Conservation (phyloP, 2,113 vertebrate genomes). For the Nannospalax galili region DNA sequence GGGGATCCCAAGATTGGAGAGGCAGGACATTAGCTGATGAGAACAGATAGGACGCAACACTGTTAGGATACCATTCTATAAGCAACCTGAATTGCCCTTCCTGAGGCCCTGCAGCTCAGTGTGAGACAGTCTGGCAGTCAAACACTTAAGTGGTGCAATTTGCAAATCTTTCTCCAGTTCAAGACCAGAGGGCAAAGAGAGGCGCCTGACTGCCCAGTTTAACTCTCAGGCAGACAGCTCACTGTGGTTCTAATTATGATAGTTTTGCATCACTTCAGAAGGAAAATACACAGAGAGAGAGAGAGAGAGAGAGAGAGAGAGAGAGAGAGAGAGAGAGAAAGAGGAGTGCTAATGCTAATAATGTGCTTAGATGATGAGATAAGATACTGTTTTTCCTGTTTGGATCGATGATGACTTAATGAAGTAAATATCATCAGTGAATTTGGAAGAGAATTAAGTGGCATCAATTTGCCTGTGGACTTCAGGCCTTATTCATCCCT, state of each 20-base stretch:
- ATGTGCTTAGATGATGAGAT: constrained; percentile 34
- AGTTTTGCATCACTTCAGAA: constrained; percentile 77
- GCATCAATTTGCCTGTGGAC: neutral
- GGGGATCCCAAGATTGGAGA: neutral
- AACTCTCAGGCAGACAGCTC: constrained; percentile 69
- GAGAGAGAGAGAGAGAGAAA: neutral
- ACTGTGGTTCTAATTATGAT: constrained; percentile 76
- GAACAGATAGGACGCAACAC: neutral
- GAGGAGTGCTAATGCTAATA: constrained; percentile 46
- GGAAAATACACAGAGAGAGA: neutral
- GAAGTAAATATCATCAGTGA: constrained; percentile 71
- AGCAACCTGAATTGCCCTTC: constrained; percentile 39
- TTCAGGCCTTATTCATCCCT: neutral
- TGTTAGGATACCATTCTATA: neutral
- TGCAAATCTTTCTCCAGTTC: constrained; percentile 74
- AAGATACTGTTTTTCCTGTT: neutral
- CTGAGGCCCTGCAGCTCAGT: neutral
- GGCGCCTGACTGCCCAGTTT: constrained; percentile 68
- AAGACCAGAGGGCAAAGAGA: constrained; percentile 79
- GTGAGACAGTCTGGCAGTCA: constrained; percentile 67
- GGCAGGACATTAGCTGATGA: neutral
- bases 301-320: neutral
- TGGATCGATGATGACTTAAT: constrained; percentile 52
- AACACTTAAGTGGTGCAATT: constrained; percentile 59
- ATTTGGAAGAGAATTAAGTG: constrained; percentile 64